Percentiles rank a stretch among this genome's conserved stretches.
Conservation (phyloP, 2,113 vertebrate species). For the Circaetus gallicus region DNA sequence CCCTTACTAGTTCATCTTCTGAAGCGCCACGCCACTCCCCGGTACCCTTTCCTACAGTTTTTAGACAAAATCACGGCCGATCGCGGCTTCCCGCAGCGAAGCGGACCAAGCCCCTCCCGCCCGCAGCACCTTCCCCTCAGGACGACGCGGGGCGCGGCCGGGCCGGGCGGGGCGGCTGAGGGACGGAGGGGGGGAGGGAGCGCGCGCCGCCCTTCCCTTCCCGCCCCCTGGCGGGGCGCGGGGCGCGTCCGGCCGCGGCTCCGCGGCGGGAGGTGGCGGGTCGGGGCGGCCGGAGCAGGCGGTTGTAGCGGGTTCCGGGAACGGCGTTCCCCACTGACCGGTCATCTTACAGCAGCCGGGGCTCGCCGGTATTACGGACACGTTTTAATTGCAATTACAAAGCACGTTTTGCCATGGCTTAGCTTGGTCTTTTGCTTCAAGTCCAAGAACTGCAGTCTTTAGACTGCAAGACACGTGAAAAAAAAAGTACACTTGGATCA, state of each 20-base stretch:
- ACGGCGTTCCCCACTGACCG: rapidly evolving
- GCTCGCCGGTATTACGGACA: no score
- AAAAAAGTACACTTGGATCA: rapidly evolving
- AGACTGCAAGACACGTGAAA: rapidly evolving
- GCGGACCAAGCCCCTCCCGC: no score
- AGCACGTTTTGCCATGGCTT: background rate
- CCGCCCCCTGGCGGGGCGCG: no score
- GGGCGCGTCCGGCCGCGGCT: no score
- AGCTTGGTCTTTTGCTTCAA: background rate
- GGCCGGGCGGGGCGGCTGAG: no score
- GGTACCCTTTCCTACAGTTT: background rate
- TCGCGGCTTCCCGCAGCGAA: rapidly evolving
- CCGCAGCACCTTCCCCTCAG: background rate
- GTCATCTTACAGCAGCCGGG: no score
- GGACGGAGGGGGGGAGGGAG: no score
- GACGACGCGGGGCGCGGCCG: no score
- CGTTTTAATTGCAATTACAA: no score
- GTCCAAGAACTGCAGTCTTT: rapidly evolving
- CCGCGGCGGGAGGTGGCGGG: no score
- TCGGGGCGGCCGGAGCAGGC: background rate
- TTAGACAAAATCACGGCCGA: background rate
- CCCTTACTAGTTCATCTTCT: rapidly evolving
- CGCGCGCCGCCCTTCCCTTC: no score
- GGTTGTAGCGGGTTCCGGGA: rapidly evolving
- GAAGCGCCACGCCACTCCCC: rapidly evolving